Base-by-base conservation (phyloP, 1,140 invertebrate species). In the Drosophila littoralis region DNA sequence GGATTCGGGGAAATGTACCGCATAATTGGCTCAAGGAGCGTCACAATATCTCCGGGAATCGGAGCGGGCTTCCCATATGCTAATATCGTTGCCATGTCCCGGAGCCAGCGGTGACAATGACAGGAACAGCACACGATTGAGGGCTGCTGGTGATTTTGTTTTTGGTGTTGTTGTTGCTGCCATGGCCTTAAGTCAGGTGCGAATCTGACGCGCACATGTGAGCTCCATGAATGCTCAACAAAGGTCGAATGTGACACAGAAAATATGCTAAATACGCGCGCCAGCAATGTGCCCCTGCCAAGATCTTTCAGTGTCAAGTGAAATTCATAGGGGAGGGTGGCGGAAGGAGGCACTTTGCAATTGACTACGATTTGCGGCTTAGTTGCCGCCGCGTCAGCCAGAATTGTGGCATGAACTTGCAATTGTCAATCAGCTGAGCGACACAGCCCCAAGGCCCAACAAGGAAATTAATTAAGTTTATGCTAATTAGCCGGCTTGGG, bases 401-500 rank as follows among this genome's bases (percentile, higher is more conserved):
- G 40, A 36, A 36, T 57, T 63, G 33, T 42, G 60, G 42, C 42
- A 48, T 54, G 22, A 35, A 75, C 59, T 54, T 54, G 60, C 64
- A 60, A 51, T 70, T 75, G 73, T 71, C 78, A 75, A 74, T 75
- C 52, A 55, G 40, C 36, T 61, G 10, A 17, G 32, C 12, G 17
- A 6, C 40, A 22, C 6, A 50, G 58, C 48, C 50, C 58, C 43
- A 55, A 71, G 77, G 46, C 72, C 68, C 64, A 80, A 69, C 68
- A 73, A 66, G 77, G 40, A 84, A 77, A 77, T 83, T 84, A 85
- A 84, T 84, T 85, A 75, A 84, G 79, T 81, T 85, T 85, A 85
- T 84, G 81, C 77, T 85, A 84, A 84, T 84, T 85, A 81, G 74
- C 65, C 43, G 77, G 63, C 77, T 70, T 60, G 13, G 59, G 42